These are phyloP conservation scores for Pica pica DNA, from an alignment of 2,113 vertebrate genomes.

Conservation along the genomic window DNA sequence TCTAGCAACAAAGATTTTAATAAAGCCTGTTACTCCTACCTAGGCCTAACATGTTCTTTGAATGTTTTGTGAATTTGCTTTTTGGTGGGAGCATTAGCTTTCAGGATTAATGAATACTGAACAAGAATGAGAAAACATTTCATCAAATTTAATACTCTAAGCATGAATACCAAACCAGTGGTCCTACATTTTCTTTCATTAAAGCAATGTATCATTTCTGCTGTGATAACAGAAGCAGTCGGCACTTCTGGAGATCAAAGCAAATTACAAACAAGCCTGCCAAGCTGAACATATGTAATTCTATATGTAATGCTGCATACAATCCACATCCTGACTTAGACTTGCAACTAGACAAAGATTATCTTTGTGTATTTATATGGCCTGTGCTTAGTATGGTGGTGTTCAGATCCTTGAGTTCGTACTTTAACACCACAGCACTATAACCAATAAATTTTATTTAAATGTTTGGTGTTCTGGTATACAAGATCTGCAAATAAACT, in stretches of 20 bases:
- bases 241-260: conserved; percentile 36
- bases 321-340: background rate
- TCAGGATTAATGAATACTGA: background rate
- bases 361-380: background rate
- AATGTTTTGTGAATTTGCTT: background rate
- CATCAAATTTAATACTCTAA: background rate
- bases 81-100: background rate
- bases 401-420: background rate
- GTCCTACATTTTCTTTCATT: background rate
- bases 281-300: conserved; percentile 36
- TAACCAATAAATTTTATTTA: background rate
- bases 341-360: conserved; percentile 23
- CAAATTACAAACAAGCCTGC: background rate
- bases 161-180: background rate
- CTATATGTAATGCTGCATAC: conserved; percentile 2
- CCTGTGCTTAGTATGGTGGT: background rate
- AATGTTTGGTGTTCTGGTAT: background rate
- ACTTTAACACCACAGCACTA: background rate
- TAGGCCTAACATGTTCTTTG: background rate
- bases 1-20: background rate
- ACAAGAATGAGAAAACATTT: background rate
- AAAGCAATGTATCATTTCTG: conserved; percentile 27
- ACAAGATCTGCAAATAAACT: background rate
- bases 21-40: background rate
- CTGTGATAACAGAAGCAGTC: conserved; percentile 36